Percentiles rank a stretch among this genome's conserved stretches.
These are phyloP conservation scores for Rhodophaea formosa DNA, from an alignment of 2,888 invertebrate genomes.

Conservation along the genomic window DNA sequence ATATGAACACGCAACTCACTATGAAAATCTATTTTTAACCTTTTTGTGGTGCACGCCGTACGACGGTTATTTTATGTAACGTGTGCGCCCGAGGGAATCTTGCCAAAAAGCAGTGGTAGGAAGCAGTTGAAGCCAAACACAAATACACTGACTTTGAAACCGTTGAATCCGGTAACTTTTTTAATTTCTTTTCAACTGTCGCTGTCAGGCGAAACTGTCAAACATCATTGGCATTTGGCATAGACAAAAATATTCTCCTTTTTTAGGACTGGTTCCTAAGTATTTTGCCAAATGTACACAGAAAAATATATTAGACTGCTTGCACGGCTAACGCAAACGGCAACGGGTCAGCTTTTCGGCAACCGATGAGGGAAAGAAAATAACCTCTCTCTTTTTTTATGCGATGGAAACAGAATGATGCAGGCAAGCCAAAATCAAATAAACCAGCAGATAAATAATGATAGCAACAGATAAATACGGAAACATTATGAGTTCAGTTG, in stretches of 20 bases:
- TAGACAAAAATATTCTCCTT: not conserved
- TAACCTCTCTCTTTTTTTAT: too few species aligned
- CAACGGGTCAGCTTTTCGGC: too few species aligned
- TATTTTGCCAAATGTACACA: not conserved
- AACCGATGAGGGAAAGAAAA: too few species aligned
- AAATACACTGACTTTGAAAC: conserved; percentile 45
- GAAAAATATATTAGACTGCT: too few species aligned
- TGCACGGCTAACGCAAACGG: too few species aligned
- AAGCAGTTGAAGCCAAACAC: conserved; percentile 42
- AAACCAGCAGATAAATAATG: too few species aligned
- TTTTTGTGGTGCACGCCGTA: conserved; percentile 61
- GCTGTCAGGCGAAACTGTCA: conserved; percentile 22
- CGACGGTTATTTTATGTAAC: conserved; percentile 71
- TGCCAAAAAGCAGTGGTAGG: conserved; percentile 66
- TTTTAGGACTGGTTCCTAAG: not conserved
- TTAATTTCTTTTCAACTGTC: conserved; percentile 53
- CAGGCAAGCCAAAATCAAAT: too few species aligned
- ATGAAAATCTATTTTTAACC: conserved; percentile 74
- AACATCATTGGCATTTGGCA: too few species aligned
- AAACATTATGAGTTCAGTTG: too few species aligned
- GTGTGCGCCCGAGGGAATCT: conserved; percentile 68
- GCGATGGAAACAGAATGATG: too few species aligned
- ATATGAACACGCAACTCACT: conserved; percentile 68
- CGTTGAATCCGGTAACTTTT: conserved; percentile 70
- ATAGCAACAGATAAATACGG: too few species aligned